Base-by-base conservation (phyloP, 2,888 invertebrate species). In the Spatulosminthurus flaviceps region DNA sequence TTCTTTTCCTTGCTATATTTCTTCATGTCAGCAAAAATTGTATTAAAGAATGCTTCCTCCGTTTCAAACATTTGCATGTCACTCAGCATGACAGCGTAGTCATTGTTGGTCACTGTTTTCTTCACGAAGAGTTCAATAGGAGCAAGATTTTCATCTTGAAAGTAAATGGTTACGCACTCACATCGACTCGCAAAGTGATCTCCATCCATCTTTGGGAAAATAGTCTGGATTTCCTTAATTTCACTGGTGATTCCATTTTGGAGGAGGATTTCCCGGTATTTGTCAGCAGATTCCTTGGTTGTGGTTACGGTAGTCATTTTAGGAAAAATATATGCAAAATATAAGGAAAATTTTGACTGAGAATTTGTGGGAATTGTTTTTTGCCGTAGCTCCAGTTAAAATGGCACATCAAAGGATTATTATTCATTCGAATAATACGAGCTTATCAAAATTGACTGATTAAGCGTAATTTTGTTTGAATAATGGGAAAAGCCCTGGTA, bases 41-140 rank as follows among this genome's bases (percentile, higher is more conserved):
- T 11, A 13, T 64, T 70, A 26, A 76, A 79, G 43, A 79, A 79
- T 28, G 70, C 21, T 1, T 60, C 64, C 41, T 79, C 79, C 43
- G 70, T 79, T 22, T 76, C 79, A 28, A 73, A 73, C n/a, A 67
- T 26, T 29, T 60, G 24, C 22, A 34, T 29, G 2, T 60, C 77
- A 51, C n/a, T 28, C 1, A 69, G 22, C 0, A 60, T 2, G 16
- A 2, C 26, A 1, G 69, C 69, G n/a, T 43, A 67, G 1, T 76
- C 43, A 2, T 19, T n/a, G 9, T 69, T 22, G 21, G 9, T 0
- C 1, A 70, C 21, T 0, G 60, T 43, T 42, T 41, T 76, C 71
- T 79, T 79, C 1, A 76, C 26, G 19, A 79, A 79, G 1, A 79
- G 70, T 41, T 79, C 71, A 21, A 79, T 9, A 2, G 75, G 69